Percentiles rank a stretch among this genome's conserved stretches.
phyloP scores from a whole-genome alignment of 2,888 invertebrate species.

The Azorinus chamasolen region DNA sequence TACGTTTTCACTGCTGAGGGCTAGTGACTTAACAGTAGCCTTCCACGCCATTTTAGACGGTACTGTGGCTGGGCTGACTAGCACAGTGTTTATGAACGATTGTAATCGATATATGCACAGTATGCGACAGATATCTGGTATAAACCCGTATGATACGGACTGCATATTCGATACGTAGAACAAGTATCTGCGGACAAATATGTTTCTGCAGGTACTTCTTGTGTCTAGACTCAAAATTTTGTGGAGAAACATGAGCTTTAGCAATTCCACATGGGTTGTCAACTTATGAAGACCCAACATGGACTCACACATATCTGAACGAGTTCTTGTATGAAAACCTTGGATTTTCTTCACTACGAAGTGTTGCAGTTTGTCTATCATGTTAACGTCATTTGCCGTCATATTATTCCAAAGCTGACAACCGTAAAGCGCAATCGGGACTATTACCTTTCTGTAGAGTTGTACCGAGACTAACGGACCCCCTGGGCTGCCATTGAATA shows the following conservation, averaged over 20 bases:
- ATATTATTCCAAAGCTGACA: conserved; percentile 17
- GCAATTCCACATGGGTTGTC: neutral
- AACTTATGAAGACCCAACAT: conserved; percentile 4
- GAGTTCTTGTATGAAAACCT: conserved; percentile 1
- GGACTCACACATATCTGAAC: conserved; percentile 14
- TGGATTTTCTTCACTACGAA: conserved; percentile 8
- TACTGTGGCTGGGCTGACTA: neutral
- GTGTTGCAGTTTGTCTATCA: conserved; percentile 7
- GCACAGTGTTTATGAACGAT: neutral
- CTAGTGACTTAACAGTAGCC: neutral
- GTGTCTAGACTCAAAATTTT: conserved; percentile 4
- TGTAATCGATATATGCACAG: neutral
- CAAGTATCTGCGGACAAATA: conserved; percentile 6
- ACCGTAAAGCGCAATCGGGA: conserved; percentile 8
- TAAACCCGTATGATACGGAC: conserved; percentile 5
- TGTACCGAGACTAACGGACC: conserved; percentile 2
- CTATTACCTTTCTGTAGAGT: conserved; percentile 1
- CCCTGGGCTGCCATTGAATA: neutral
- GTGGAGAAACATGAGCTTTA: conserved; percentile 5
- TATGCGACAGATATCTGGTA: conserved; percentile 4
- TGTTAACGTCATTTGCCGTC: neutral
- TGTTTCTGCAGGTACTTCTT: neutral
- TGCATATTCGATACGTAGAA: neutral
- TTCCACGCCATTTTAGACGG: conserved; percentile 6
- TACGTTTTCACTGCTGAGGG: neutral